phyloP scores from a whole-genome alignment of 1,140 invertebrate species.

The Ctenoplectra terminalis region DNA sequence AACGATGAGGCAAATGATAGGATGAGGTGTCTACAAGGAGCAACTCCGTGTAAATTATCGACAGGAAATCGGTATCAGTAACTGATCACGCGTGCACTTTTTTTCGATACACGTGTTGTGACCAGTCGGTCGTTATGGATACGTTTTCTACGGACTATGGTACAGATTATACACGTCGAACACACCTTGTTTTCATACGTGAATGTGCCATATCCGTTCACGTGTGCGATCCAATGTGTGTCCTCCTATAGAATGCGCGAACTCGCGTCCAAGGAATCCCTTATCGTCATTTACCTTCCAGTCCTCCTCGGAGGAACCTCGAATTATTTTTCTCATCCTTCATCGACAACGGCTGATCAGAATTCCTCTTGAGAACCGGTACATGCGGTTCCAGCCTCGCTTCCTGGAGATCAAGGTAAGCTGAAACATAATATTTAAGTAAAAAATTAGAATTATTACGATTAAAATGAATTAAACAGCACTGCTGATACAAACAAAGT shows the following conservation, averaged over 20 bases:
- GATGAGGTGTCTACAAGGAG: too few relatives aligned
- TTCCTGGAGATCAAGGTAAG: constrained; percentile 10
- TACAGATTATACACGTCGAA: constrained; percentile 40
- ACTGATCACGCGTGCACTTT: constrained; percentile 63
- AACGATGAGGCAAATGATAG: background rate
- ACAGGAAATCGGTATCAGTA: constrained; percentile 49
- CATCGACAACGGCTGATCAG: too few relatives aligned
- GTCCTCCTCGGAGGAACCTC: constrained; percentile 50
- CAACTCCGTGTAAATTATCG: background rate
- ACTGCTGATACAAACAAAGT: background rate
- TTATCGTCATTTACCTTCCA: constrained; percentile 67
- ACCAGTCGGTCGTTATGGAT: constrained; percentile 72
- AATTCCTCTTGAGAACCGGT: background rate
- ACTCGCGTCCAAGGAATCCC: constrained; percentile 33
- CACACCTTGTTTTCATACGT: constrained; percentile 55
- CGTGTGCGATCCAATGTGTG: constrained; percentile 42
- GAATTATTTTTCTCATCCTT: background rate
- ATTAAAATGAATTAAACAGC: background rate
- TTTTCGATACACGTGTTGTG: constrained; percentile 67
- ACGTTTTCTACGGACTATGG: constrained; percentile 50
- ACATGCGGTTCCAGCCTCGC: background rate
- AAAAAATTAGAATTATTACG: background rate
- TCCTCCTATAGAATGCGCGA: constrained; percentile 38
- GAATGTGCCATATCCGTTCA: constrained; percentile 11
- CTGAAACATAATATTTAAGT: background rate